These are phyloP conservation scores for Phenacoccus solenopsis DNA, from an alignment of 1,140 invertebrate species.

Conservation along the genomic window DNA sequence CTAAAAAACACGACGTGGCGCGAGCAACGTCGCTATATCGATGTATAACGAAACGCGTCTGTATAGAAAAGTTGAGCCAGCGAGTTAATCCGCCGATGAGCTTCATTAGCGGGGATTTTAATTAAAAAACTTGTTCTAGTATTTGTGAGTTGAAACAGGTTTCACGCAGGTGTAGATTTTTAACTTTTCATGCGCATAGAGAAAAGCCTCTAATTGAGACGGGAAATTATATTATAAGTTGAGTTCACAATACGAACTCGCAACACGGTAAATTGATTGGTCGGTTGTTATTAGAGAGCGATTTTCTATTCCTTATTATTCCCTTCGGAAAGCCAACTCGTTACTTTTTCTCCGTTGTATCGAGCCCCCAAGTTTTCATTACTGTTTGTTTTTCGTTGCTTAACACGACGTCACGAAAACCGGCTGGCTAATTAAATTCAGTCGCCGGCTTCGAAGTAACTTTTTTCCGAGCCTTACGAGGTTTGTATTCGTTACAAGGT, in stretches of 20 bases:
- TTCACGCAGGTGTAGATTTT: neutral
- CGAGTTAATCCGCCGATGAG: too few species aligned
- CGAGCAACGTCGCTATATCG: too few species aligned
- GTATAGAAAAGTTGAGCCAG: too few species aligned
- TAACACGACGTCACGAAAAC: constrained; percentile 1
- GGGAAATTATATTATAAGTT: neutral
- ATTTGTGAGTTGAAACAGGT: neutral
- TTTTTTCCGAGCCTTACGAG: too few species aligned
- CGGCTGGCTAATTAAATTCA: neutral
- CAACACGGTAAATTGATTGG: neutral
- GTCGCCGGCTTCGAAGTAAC: too few species aligned
- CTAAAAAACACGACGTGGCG: too few species aligned
- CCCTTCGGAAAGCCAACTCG: neutral
- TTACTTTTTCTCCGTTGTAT: neutral
- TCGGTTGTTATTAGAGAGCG: neutral
- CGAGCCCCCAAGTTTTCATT: neutral
- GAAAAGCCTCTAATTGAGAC: too few species aligned
- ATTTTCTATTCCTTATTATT: neutral
- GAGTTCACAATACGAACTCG: neutral
- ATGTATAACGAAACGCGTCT: too few species aligned
- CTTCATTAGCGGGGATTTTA: neutral
- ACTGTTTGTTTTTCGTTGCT: neutral
- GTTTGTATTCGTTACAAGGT: too few species aligned
- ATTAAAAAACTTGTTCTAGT: neutral
- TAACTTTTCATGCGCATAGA: too few species aligned